A percentile compares a stretch with the other conserved stretches of the same genome.
Conservation (phyloP, 2,797 vertebrate genomes). For the Phylloscopus collybita region DNA sequence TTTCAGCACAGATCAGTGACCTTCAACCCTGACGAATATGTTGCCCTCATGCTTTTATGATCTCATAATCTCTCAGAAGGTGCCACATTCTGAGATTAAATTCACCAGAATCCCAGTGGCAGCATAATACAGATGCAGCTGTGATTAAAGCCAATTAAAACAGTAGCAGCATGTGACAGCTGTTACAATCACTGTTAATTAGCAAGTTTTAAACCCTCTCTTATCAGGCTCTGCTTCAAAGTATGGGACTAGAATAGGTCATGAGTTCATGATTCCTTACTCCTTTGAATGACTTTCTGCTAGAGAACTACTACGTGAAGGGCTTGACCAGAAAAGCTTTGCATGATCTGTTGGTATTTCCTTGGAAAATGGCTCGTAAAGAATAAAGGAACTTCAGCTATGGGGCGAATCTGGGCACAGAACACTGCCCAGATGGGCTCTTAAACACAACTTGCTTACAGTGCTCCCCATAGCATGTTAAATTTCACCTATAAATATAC, state of each 20-base stretch:
- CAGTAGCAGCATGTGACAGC: constrained; percentile 58
- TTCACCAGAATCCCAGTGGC: constrained; percentile 14
- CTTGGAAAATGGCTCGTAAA: constrained; percentile 1
- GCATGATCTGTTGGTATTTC: not conserved
- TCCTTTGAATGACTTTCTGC: not conserved
- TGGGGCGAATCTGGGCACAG: not conserved
- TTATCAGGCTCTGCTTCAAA: constrained; percentile 31
- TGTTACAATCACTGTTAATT: constrained; percentile 71
- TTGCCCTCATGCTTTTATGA: constrained; percentile 59
- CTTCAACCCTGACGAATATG: constrained; percentile 56
- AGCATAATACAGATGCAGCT: constrained; percentile 42
- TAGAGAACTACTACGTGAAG: not conserved
- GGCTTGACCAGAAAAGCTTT: not conserved
- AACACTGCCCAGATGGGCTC: not conserved
- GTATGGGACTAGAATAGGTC: not conserved
- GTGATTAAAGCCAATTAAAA: constrained; percentile 56
- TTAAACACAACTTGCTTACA: not conserved
- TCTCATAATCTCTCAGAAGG: constrained; percentile 64
- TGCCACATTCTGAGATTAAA: constrained; percentile 69
- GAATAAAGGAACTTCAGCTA: not conserved
- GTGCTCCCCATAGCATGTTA: not conserved
- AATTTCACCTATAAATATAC: not conserved
- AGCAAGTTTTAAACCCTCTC: constrained; percentile 51
- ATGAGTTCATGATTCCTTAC: not conserved
- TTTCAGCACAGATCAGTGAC: constrained; percentile 38